phyloP scores from a whole-genome alignment of 2,888 invertebrate species.

The Drosophila ezoana region DNA sequence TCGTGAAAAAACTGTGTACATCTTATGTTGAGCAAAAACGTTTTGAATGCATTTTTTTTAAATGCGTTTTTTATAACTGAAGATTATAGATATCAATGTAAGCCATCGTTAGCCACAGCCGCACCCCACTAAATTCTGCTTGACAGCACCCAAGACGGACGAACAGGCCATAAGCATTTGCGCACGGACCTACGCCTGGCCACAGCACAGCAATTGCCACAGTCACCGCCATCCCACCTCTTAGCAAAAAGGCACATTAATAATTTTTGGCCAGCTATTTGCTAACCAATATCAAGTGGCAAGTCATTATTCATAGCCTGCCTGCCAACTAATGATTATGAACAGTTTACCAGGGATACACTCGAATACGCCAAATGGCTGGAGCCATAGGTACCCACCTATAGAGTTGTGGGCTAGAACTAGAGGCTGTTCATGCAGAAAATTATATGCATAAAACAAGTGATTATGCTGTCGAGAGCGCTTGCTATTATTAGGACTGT shows the following conservation, averaged over 20 bases:
- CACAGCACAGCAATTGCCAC: slow-evolving; percentile 9
- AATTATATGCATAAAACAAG: slow-evolving; percentile 78
- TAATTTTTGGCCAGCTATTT: slow-evolving; percentile 69
- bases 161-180: slow-evolving; percentile 18
- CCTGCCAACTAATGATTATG: slow-evolving; percentile 73
- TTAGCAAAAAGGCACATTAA: slow-evolving; percentile 46
- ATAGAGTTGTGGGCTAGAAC: background rate
- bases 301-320: slow-evolving; percentile 74
- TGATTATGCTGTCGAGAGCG: slow-evolving; percentile 74
- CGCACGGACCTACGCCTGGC: slow-evolving; percentile 27
- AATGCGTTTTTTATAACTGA: slow-evolving; percentile 4
- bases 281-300: slow-evolving; percentile 71
- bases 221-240: background rate
- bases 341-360: slow-evolving; percentile 54
- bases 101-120: background rate
- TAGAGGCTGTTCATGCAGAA: slow-evolving; percentile 73
- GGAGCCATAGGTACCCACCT: background rate
- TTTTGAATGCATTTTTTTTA: background rate
- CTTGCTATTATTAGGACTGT: slow-evolving; percentile 66
- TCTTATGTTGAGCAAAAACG: background rate
- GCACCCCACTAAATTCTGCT: slow-evolving; percentile 19
- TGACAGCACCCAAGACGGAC: background rate
- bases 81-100: background rate
- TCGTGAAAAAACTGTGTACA: background rate
- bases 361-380: slow-evolving; percentile 11